Evolutionary conservation across 2,888 invertebrate genomes (phyloP).

Genomic region (Cephus runcator): DNA sequence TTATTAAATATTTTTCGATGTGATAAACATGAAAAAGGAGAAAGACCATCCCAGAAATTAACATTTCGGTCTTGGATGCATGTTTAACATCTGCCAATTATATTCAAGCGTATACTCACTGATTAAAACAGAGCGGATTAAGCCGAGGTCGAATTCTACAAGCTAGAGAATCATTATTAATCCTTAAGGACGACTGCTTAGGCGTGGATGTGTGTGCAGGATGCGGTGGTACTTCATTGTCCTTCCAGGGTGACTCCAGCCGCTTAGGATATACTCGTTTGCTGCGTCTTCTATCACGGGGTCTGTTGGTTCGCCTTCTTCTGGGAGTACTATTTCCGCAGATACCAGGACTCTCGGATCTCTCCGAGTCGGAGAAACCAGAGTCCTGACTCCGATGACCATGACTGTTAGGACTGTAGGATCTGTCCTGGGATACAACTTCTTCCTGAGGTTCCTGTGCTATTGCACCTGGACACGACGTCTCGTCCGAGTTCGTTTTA

Average conservation of each 20-base stretch:
- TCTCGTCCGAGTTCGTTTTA: not conserved
- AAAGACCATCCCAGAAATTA: not conserved
- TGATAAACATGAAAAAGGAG: not conserved
- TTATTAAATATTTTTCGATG: not conserved
- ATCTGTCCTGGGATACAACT: constrained; percentile 11
- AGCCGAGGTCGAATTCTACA: not conserved
- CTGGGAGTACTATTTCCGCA: constrained; percentile 32
- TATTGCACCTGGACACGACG: not conserved
- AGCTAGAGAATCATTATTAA: not conserved
- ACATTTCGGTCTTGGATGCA: not conserved
- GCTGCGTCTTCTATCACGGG: constrained; percentile 23
- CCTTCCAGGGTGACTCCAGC: constrained; percentile 32
- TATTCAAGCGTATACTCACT: not conserved
- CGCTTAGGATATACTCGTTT: constrained; percentile 23
- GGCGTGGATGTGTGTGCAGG: constrained; percentile 57
- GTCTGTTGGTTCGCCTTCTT: constrained; percentile 19
- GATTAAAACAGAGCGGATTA: not conserved
- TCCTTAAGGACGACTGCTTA: constrained; percentile 29
- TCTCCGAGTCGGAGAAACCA: constrained; percentile 83
- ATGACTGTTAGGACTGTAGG: constrained; percentile 44
- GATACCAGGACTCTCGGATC: constrained; percentile 64
- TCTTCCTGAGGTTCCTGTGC: not conserved
- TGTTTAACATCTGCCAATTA: not conserved
- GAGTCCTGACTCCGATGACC: constrained; percentile 79
- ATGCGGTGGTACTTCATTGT: constrained; percentile 35